Evolutionary conservation across 2,797 vertebrate genomes (phyloP).

Genomic region (Poecile montanus): DNA sequence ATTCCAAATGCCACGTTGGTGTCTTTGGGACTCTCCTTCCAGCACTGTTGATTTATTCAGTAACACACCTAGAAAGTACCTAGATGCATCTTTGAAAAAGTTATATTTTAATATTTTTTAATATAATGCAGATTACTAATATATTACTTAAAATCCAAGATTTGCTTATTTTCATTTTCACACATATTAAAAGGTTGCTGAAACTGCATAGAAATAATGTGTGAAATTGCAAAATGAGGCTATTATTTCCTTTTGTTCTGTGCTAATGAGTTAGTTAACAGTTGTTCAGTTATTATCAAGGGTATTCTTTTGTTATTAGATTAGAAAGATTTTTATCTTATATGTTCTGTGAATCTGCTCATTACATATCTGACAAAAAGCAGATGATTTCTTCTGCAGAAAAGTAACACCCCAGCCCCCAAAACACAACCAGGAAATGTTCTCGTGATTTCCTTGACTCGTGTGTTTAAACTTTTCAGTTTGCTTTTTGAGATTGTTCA

Average conservation of each 20-base stretch:
- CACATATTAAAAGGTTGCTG: not conserved
- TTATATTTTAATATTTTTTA: not conserved
- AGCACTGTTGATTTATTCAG: not conserved
- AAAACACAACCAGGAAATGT: not conserved
- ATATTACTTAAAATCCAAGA: not conserved
- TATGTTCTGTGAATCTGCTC: not conserved
- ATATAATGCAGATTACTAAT: not conserved
- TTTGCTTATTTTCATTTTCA: not conserved
- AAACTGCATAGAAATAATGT: not conserved
- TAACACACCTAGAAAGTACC: not conserved
- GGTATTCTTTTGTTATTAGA: slow-evolving; percentile 18
- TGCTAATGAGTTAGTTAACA: slow-evolving; percentile 54
- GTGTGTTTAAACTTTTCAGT: not conserved
- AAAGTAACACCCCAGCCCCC: not conserved
- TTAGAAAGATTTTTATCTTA: slow-evolving; percentile 39
- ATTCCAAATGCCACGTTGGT: not conserved
- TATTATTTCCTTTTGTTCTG: slow-evolving; percentile 38
- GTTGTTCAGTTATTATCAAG: slow-evolving; percentile 28
- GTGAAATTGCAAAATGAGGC: slow-evolving; percentile 35
- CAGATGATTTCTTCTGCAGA: not conserved
- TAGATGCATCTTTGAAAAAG: not conserved
- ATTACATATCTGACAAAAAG: slow-evolving; percentile 1
- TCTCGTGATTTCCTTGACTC: not conserved
- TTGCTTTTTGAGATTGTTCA: not conserved
- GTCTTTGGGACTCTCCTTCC: not conserved